A percentile compares a stretch with the other conserved stretches of the same genome.
These are phyloP conservation scores for Plodia interpunctella DNA, from an alignment of 1,140 invertebrate species.

Conservation along the genomic window DNA sequence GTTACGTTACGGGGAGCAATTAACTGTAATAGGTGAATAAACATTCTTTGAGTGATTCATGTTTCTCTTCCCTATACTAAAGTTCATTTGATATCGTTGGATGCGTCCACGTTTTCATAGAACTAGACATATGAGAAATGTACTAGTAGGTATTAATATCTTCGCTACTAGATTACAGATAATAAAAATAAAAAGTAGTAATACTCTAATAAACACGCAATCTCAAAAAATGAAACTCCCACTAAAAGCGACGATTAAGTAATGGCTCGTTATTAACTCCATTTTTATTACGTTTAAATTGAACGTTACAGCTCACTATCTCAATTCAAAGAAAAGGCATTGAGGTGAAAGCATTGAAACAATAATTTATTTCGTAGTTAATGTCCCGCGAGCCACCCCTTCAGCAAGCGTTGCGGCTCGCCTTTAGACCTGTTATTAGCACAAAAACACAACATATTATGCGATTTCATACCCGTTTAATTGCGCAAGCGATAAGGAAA, in stretches of 20 bases:
- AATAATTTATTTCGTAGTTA: conserved; percentile 57
- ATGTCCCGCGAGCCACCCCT: conserved; percentile 52
- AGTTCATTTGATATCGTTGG: no score
- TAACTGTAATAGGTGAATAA: no score
- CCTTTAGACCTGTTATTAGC: conserved; percentile 65
- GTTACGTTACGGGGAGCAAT: no score
- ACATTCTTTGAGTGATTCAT: no score
- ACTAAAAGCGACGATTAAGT: conserved; percentile 23
- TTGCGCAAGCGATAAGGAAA: conserved; percentile 68
- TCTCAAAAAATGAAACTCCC: conserved; percentile 2
- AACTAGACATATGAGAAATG: no score
- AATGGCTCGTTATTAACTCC: conserved; percentile 29
- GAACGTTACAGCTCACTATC: conserved; percentile 33
- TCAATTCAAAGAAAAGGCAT: conserved; percentile 33
- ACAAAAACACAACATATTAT: conserved; percentile 60
- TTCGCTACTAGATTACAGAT: not conserved
- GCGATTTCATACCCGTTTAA: conserved; percentile 70
- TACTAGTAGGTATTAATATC: no score
- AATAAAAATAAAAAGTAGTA: conserved; percentile 7
- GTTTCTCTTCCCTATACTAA: no score
- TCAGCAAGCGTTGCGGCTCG: conserved; percentile 38
- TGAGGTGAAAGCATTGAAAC: conserved; percentile 31
- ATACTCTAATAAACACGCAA: conserved; percentile 1
- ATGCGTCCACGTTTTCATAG: no score
- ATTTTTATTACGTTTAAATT: conserved; percentile 38